Evolutionary conservation across 2,888 invertebrate species (phyloP).

Genomic region (Pristionchus arcanus): DNA sequence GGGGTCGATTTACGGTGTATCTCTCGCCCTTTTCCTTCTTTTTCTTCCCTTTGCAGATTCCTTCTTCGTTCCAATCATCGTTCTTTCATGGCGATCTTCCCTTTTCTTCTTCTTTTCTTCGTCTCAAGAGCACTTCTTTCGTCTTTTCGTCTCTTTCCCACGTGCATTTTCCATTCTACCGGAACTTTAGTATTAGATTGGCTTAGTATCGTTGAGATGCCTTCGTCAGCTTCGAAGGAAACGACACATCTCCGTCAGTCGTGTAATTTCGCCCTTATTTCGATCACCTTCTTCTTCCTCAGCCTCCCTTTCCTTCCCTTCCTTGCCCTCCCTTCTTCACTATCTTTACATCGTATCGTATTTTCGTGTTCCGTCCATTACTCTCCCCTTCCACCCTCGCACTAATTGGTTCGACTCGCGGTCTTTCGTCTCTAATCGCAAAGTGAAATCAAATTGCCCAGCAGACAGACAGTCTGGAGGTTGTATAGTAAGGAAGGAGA

Average conservation of each 20-base stretch:
- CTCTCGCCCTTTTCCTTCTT: background rate
- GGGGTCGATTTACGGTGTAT: background rate
- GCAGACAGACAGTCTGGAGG: background rate
- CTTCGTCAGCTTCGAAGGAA: background rate
- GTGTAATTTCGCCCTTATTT: constrained; percentile 15
- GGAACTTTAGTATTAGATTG: constrained; percentile 34
- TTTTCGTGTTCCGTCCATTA: constrained; percentile 17
- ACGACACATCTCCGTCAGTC: background rate
- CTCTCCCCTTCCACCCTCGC: constrained; percentile 14
- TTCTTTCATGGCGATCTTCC: background rate
- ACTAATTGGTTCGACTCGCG: constrained; percentile 18
- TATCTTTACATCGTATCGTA: background rate
- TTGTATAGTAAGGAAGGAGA: constrained; percentile 2
- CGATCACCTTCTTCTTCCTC: background rate
- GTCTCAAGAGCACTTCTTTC: constrained; percentile 1
- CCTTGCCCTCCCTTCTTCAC: background rate
- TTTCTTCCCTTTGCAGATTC: background rate
- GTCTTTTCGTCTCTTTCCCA: background rate
- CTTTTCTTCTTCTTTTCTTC: background rate
- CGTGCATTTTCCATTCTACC: constrained; percentile 1
- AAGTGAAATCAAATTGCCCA: background rate
- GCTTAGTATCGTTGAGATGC: constrained; percentile 11
- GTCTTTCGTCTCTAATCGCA: background rate
- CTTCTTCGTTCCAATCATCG: constrained; percentile 1
- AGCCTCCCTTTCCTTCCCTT: too few relatives aligned